Conservation (phyloP, 1,140 invertebrate genomes). For the Formica selysi region DNA sequence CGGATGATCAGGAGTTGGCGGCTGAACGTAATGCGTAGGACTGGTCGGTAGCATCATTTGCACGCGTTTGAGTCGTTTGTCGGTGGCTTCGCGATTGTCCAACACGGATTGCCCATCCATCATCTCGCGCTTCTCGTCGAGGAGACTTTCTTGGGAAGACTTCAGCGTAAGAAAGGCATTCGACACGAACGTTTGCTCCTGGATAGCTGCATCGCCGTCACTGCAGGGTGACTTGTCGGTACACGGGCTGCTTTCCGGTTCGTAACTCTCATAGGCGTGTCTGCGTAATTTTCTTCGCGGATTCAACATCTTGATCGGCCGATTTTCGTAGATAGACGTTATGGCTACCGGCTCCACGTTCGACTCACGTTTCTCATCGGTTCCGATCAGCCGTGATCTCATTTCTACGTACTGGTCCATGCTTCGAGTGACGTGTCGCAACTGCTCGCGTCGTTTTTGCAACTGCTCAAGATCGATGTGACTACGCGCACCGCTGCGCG, state of each 20-base stretch:
- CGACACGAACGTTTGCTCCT: constrained; percentile 87
- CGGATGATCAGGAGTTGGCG: constrained; percentile 97
- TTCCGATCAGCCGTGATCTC: constrained; percentile 87
- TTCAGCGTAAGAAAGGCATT: constrained; percentile 88
- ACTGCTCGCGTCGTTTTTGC: constrained; percentile 87
- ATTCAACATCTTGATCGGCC: constrained; percentile 91
- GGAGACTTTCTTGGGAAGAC: constrained; percentile 89
- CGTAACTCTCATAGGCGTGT: constrained; percentile 89
- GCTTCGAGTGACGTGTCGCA: constrained; percentile 90
- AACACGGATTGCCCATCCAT: constrained; percentile 82
- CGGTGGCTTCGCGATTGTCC: constrained; percentile 78
- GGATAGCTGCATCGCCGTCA: constrained; percentile 80
- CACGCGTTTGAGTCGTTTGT: constrained; percentile 82
- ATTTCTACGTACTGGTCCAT: constrained; percentile 93
- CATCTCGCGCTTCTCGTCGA: constrained; percentile 86
- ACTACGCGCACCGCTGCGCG: constrained; percentile 87
- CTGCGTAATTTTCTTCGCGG: constrained; percentile 90
- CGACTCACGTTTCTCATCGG: constrained; percentile 82
- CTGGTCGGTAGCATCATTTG: constrained; percentile 90
- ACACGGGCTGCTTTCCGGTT: constrained; percentile 84
- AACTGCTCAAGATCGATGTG: constrained; percentile 90
- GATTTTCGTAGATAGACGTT: constrained; percentile 91
- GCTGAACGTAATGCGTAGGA: constrained; percentile 96
- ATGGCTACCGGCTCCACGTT: constrained; percentile 90
- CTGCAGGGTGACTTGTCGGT: constrained; percentile 85